Percentiles rank a stretch among this genome's conserved stretches.
Conservation (phyloP, 1,140 invertebrate species). For the Apis dorsata region DNA sequence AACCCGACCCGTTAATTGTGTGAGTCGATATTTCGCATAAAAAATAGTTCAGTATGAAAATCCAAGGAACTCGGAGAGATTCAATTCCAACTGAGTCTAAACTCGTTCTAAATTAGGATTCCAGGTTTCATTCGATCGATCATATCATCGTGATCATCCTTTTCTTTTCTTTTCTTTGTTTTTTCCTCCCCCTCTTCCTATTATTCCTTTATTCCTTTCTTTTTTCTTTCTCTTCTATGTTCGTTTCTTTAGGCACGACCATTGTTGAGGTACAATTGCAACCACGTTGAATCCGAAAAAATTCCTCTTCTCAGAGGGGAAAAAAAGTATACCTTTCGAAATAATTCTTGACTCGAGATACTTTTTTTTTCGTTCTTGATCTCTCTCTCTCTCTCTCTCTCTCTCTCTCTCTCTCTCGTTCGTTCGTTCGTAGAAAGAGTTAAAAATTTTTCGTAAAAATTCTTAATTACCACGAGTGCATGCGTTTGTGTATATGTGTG, state of each 20-base stretch:
- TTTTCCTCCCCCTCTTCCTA: background rate
- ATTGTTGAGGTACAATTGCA: constrained; percentile 41
- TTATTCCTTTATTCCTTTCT: background rate
- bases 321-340: background rate
- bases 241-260: constrained; percentile 52
- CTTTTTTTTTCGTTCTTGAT: too few species aligned
- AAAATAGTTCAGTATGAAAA: constrained; percentile 11
- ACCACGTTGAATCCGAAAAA: constrained; percentile 40
- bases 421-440: constrained; percentile 13
- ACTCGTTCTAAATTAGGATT: constrained; percentile 10
- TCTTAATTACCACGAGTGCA: constrained; percentile 28
- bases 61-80: constrained; percentile 29
- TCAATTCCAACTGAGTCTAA: constrained; percentile 10
- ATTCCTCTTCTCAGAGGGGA: too few species aligned
- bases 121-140: constrained; percentile 37
- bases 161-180: too few species aligned
- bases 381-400: background rate
- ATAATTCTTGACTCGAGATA: background rate
- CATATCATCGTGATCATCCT: background rate
- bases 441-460: constrained; percentile 34
- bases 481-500: background rate
- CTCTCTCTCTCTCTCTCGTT: background rate
- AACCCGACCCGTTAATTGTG: background rate
- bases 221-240: too few species aligned
- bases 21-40: constrained; percentile 6